Evolutionary conservation across 2,888 invertebrate genomes (phyloP).

Genomic region (Nasonovia ribisnigri): DNA sequence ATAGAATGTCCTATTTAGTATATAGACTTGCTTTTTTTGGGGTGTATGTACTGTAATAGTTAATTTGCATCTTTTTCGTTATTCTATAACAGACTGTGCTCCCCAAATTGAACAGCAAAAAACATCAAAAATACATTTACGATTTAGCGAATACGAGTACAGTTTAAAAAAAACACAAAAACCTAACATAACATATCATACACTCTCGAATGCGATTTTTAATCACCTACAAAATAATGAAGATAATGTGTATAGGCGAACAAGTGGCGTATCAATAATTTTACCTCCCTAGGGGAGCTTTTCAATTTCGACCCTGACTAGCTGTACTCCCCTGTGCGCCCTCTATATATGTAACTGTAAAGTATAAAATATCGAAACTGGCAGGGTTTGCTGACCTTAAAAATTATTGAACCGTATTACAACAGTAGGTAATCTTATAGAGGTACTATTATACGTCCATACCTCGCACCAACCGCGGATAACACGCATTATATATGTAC

Average conservation of each 20-base stretch:
- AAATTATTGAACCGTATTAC: background rate
- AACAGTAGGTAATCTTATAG: background rate
- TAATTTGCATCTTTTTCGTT: background rate
- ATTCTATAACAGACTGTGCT: background rate
- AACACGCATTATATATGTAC: background rate
- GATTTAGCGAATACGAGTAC: background rate
- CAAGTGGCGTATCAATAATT: background rate
- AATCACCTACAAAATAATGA: background rate
- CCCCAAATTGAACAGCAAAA: background rate
- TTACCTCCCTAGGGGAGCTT: background rate
- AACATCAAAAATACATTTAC: background rate
- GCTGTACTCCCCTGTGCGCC: background rate
- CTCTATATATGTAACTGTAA: background rate
- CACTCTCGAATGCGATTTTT: background rate
- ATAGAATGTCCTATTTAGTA: background rate
- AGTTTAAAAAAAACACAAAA: background rate
- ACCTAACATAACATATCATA: background rate
- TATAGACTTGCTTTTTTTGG: background rate
- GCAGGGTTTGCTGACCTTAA: background rate
- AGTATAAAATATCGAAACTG: background rate
- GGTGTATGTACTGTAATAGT: background rate
- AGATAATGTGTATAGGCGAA: background rate
- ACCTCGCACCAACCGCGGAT: background rate
- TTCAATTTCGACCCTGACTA: background rate
- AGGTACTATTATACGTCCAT: background rate